Base-by-base conservation (phyloP, 1,140 invertebrate genomes). In the Pantala flavescens region DNA sequence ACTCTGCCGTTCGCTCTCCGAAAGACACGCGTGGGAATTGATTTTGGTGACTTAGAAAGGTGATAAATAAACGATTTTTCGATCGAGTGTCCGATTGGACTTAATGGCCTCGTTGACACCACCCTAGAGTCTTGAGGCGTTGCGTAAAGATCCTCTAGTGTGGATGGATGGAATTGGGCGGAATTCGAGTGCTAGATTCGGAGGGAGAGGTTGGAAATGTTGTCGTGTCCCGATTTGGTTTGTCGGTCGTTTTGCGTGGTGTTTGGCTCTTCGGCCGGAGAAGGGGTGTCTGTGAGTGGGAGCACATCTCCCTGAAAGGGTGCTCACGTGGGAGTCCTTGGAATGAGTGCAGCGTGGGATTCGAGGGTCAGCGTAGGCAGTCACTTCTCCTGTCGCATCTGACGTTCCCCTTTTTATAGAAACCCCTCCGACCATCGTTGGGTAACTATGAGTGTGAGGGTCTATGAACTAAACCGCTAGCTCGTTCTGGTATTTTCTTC, bases 321-420 rank as follows among this genome's bases (percentile, higher is more conserved):
- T 21, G 12, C 16, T 63, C 49, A 63, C 49, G 49, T 63, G 49
- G 49, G 49, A 19, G 49, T 63, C 49, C n/a, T 19, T 21, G 49
- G 49, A 63, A 63, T 63, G 49, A 63, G 49, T 63, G 49, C 49
- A 63, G 49, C 49, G 49, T 63, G 49, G 49, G 49, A 19, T 63
- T 21, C 5, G 49, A 63, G 49, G 49, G 49, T 63, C 49, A 63
- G 49, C 49, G 49, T 63, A 63, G 49, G 49, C 14, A 63, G 49
- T 63, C 49, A 12, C 12, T 63, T 9, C 49, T 63, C 49, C n/a
- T 63, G 49, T 7, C 14, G 49, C 49, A 19, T 63, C 49, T 63
- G 28, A 36, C 12, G 49, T 63, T 21, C 49, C 49, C 49, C n/a
- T 63, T 63, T 63, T 63, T 63, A 16, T 12, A 19, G 12, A 16